These are phyloP conservation scores for Agriopis leucophaearia DNA, from an alignment of 2,888 invertebrate species.

Conservation along the genomic window DNA sequence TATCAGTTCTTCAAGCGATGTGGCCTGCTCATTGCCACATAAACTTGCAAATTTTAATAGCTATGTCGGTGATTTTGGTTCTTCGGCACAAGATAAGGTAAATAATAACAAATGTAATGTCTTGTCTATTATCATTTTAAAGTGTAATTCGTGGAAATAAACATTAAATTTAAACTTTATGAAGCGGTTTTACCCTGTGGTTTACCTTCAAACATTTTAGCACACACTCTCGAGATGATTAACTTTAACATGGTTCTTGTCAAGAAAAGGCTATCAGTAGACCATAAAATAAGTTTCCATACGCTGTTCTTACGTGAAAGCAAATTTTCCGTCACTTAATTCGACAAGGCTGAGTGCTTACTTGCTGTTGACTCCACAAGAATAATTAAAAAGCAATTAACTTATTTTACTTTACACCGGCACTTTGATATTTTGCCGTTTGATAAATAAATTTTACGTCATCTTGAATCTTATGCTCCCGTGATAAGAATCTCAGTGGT, in stretches of 20 bases:
- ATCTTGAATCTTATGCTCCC: conserved; percentile 24
- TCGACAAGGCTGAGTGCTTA: conserved; percentile 23
- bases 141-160: too few relatives aligned
- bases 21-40: too few relatives aligned
- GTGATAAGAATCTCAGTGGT: conserved; percentile 23
- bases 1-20: too few relatives aligned
- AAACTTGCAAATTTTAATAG: too few relatives aligned
- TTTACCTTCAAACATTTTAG: too few relatives aligned
- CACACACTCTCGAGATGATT: too few relatives aligned
- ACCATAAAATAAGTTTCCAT: not conserved
- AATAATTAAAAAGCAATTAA: conserved; percentile 47
- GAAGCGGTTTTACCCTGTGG: too few relatives aligned
- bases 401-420: conserved; percentile 31
- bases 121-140: too few relatives aligned
- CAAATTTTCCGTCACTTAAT: conserved; percentile 22
- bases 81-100: too few relatives aligned
- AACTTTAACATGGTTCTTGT: not conserved
- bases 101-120: too few relatives aligned
- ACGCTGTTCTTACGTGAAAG: conserved; percentile 6
- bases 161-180: too few relatives aligned
- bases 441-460: conserved; percentile 14
- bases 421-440: conserved; percentile 16
- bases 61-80: too few relatives aligned
- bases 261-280: conserved; percentile 15
- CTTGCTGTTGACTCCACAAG: conserved; percentile 33